Evolutionary conservation across 1,140 invertebrate genomes (phyloP).

Genomic region (Leptinotarsa defecta): DNA sequence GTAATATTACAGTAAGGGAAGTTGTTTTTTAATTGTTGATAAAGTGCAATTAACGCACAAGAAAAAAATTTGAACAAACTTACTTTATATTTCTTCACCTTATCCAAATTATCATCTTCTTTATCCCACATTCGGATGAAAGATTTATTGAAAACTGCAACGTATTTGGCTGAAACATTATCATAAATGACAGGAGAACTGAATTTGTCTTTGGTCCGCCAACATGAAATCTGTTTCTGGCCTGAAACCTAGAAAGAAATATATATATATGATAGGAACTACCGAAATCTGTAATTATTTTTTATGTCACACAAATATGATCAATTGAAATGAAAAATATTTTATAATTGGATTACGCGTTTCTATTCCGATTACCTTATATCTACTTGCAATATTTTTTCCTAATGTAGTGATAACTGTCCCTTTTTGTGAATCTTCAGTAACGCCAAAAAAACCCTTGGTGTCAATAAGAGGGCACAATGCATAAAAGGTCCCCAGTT

Average conservation of each 20-base stretch:
- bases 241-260: constrained; percentile 58
- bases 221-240: constrained; percentile 74
- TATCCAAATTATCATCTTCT: constrained; percentile 64
- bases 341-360: too few relatives aligned
- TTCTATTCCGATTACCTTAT: not conserved
- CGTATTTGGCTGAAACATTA: constrained; percentile 63
- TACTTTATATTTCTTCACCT: constrained; percentile 71
- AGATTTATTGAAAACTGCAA: constrained; percentile 71
- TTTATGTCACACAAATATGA: too few relatives aligned
- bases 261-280: too few relatives aligned
- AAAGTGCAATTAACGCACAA: too few relatives aligned
- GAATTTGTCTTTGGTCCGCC: constrained; percentile 74
- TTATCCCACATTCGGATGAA: constrained; percentile 67
- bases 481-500: not conserved
- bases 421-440: not conserved
- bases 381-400: constrained; percentile 15
- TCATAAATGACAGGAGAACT: constrained; percentile 72
- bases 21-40: too few relatives aligned
- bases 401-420: too few relatives aligned
- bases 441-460: not conserved
- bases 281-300: too few relatives aligned
- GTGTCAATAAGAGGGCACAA: not conserved
- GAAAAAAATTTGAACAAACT: not conserved
- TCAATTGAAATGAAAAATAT: too few relatives aligned
- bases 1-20: too few relatives aligned